Evolutionary conservation across 2,888 invertebrate species (phyloP).

Genomic region (Ormyrus labotus): DNA sequence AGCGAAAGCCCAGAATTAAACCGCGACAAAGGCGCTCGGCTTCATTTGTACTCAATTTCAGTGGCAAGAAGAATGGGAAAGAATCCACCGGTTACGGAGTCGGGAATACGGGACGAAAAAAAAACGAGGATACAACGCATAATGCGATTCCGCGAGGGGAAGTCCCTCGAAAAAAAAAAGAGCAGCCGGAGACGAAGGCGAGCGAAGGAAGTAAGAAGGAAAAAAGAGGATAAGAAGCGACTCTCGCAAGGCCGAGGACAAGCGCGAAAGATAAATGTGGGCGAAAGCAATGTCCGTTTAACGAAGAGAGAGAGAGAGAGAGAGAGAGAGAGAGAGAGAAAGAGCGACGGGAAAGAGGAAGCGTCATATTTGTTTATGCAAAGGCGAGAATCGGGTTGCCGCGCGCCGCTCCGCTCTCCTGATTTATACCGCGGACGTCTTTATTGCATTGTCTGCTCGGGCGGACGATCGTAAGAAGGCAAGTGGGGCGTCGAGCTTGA

Average conservation of each 20-base stretch:
- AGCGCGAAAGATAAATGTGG: constrained; percentile 64
- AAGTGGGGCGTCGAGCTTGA: constrained; percentile 17
- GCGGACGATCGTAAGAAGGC: constrained; percentile 5
- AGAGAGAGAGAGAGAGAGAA: not conserved
- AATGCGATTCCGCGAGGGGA: not conserved
- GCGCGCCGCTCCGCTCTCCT: constrained; percentile 55
- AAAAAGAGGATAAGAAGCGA: not conserved
- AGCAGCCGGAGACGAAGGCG: not conserved
- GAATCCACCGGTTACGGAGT: not conserved
- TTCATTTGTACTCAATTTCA: constrained; percentile 31
- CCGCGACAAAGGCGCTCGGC: not conserved
- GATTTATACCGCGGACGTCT: constrained; percentile 65
- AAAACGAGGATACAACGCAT: not conserved
- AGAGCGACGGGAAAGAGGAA: constrained; percentile 61
- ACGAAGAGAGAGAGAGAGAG: not conserved
- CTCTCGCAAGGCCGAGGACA: constrained; percentile 44
- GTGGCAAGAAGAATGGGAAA: constrained; percentile 18
- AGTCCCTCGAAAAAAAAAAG: not conserved
- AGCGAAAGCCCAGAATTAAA: not conserved
- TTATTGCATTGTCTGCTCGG: constrained; percentile 62
- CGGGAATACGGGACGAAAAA: constrained; percentile 10
- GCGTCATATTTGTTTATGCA: constrained; percentile 69
- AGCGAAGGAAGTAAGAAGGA: not conserved
- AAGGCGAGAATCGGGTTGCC: constrained; percentile 59
- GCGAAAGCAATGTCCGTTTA: constrained; percentile 67